Base-by-base conservation (phyloP, 2,888 invertebrate genomes). In the Pammene aurita region DNA sequence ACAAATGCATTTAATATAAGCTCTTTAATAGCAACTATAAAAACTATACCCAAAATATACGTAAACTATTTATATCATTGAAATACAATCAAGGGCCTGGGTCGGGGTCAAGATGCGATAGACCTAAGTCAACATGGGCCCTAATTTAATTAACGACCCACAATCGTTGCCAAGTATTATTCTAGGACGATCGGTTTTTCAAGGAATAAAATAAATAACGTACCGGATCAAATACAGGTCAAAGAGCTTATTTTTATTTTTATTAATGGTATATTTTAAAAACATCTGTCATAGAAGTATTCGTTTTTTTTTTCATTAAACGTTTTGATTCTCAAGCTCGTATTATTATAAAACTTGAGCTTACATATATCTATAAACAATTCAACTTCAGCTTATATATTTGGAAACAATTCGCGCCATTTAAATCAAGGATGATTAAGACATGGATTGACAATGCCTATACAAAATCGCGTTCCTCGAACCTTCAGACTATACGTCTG, bases 81-180 rank as follows among this genome's bases (percentile, higher is more conserved):
- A 26, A 58, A 60, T 52, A 57, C 34, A 66, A 66, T 60, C 58
- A 66, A 54, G 26, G 42, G 50, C n/a, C 11, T 26, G 50, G 57
- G 57, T 46, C 58, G 16, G 70, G 70, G 67, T 63, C 63, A 70
- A 58, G 67, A 70, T 58, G 54, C 66, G 70, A 55, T 70, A 42
- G 56, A 57, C 70, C 70, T 70, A 67, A 70, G 57, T 67, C 61
- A 70, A 70, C 70, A 67, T 7, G n/a, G 41, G 13, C 16, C 38
- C 70, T 70, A 70, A 70, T 70, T 67, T 67, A 70, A 70, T 70
- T 70, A 70, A 67, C 63, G 52, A 34, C 54, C 13, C 54, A 61
- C 55, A 60, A 66, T 52, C 52, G 14, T 42, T 18, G 52, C 10
- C 57, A 61, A 61, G 67, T 68, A 64, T 68, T 68, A 68, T 68